Evolutionary conservation across 2,888 invertebrate species (phyloP).

Genomic region (Trichogramma dendrolimi): DNA sequence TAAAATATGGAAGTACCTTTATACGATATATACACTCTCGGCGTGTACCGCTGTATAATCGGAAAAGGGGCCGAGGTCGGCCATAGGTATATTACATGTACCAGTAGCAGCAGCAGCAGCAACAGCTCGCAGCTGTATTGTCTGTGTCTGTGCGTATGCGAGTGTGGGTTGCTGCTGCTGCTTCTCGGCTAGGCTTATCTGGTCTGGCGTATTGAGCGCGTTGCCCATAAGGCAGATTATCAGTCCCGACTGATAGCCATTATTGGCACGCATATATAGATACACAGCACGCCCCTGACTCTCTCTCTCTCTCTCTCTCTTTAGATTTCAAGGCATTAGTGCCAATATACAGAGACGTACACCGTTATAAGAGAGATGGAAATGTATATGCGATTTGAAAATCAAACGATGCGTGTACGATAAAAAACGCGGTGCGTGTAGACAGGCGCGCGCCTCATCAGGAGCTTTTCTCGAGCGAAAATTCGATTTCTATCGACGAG

Average conservation of each 20-base stretch:
- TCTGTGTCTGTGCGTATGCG: too few relatives aligned
- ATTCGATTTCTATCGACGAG: too few relatives aligned
- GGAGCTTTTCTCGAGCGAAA: background rate
- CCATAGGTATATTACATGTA: too few relatives aligned
- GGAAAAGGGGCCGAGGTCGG: too few relatives aligned
- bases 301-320: background rate
- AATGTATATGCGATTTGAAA: conserved; percentile 23
- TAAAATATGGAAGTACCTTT: too few relatives aligned
- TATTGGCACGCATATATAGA: conserved; percentile 30
- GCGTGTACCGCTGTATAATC: too few relatives aligned
- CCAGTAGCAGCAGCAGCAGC: too few relatives aligned
- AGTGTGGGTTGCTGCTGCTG: too few relatives aligned
- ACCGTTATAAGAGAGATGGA: background rate
- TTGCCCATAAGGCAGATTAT: conserved; percentile 37
- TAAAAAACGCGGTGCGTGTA: background rate
- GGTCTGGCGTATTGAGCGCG: conserved; percentile 44
- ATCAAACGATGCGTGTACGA: conserved; percentile 25
- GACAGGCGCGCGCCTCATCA: background rate
- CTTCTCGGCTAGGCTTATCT: conserved; percentile 38
- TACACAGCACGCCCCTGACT: conserved; percentile 20
- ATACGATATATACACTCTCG: too few relatives aligned
- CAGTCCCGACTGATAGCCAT: conserved; percentile 18
- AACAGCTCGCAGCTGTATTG: too few relatives aligned
- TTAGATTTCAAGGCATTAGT: background rate
- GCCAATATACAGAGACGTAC: background rate